These are phyloP conservation scores for Agrypnia vestita DNA, from an alignment of 1,140 invertebrate genomes.

Conservation along the genomic window DNA sequence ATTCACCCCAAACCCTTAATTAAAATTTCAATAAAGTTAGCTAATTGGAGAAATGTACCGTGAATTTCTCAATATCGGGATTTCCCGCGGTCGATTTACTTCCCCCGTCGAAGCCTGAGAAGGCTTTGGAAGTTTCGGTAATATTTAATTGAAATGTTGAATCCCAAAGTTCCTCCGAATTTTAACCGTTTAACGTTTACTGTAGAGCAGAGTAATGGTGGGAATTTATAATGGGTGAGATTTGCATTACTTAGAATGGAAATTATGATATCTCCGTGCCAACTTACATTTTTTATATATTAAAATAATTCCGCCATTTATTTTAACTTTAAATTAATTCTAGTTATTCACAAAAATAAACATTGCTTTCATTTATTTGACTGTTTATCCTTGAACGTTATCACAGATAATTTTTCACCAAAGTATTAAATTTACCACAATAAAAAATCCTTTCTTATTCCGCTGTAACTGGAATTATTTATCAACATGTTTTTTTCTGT, in stretches of 20 bases:
- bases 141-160: slow-evolving; percentile 47
- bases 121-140: slow-evolving; percentile 31
- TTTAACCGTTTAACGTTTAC: slow-evolving; percentile 30
- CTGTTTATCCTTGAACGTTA: too few species aligned
- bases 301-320: background rate
- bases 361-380: too few species aligned
- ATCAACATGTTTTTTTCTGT: too few species aligned
- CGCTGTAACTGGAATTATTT: too few species aligned
- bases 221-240: slow-evolving; percentile 26
- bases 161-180: slow-evolving; percentile 16
- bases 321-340: background rate
- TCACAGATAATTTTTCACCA: too few species aligned
- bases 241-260: slow-evolving; percentile 30
- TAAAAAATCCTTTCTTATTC: too few species aligned
- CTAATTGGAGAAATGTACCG: slow-evolving; percentile 59
- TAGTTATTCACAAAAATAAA: too few species aligned
- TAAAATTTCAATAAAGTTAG: slow-evolving; percentile 58
- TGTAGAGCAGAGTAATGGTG: background rate
- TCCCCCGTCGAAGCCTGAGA: slow-evolving; percentile 4
- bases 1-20: slow-evolving; percentile 51
- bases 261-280: slow-evolving; percentile 23
- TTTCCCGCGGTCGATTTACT: slow-evolving; percentile 55
- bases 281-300: background rate
- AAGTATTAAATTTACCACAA: too few species aligned
- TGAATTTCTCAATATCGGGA: slow-evolving; percentile 56